Evolutionary conservation across 2,888 invertebrate species (phyloP), one percentile per base, ranked within the genome.

Genomic region (Desoria tigrina): DNA sequence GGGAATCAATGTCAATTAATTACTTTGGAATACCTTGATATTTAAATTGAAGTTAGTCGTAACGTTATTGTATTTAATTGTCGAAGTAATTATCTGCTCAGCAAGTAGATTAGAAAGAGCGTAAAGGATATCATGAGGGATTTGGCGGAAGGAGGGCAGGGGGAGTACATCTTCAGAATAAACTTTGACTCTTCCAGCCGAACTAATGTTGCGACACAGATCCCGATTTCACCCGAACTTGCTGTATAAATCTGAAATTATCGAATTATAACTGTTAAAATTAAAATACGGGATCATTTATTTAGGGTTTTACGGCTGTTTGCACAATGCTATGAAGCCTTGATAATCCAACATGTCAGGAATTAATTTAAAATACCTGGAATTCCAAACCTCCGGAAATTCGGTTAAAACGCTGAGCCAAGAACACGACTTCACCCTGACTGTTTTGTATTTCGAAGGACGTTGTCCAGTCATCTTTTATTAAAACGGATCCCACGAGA

Each of bases 181-280:
- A 69, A 72, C 54, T 72, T 72, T 21, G 68, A 65, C 59, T 72
- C 69, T 59, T 72, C 71, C 23, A 72, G 53, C 16, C 71, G 32
- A 6, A 72, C 69, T 2, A 72, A 39, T 1, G 71, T 69, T 27
- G 71, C 71, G 3, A 69, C 56, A n/a, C 9, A 28, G 18, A 61
- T 16, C 21, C 9, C 32, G 14, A 32, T 16, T 32, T 39, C 39
- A 9, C 9, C 16, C 16, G 9, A 16, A 39, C 39, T 39, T 4
- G 37, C n/a, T 21, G 55, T 18, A 21, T 55, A 32, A 7, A 55
- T 32, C 55, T 60, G 45, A n/a, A n/a, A n/a, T n/a, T n/a, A n/a
- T n/a, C n/a, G n/a, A n/a, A n/a, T n/a, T n/a, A n/a, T n/a, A n/a
- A n/a, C n/a, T n/a, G n/a, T n/a, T n/a, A n/a, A n/a, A 53, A 24